Evolutionary conservation across 1,140 invertebrate genomes (phyloP).

Genomic region (Leptinotarsa lineolata): DNA sequence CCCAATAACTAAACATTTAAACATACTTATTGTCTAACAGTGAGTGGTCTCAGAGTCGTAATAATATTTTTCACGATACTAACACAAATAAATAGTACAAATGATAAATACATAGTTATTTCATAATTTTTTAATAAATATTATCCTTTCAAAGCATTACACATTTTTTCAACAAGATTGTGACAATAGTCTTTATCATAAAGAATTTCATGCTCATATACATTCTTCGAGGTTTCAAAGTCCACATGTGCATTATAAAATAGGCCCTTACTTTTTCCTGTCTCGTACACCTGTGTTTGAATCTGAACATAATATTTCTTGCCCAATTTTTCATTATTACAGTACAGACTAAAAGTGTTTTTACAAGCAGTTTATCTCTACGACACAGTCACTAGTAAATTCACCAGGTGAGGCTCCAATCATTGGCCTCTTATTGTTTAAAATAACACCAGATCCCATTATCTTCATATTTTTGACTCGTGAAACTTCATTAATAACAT

Average conservation of each 20-base stretch:
- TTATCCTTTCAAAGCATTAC: slow-evolving; percentile 14
- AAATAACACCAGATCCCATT: slow-evolving; percentile 42
- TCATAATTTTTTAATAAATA: slow-evolving; percentile 20
- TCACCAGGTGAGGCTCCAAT: slow-evolving; percentile 58
- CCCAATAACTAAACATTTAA: no score
- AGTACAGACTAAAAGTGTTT: slow-evolving; percentile 53
- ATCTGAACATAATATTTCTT: slow-evolving; percentile 58
- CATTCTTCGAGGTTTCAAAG: slow-evolving; percentile 43
- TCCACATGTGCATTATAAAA: slow-evolving; percentile 35
- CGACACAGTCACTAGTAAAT: slow-evolving; percentile 55
- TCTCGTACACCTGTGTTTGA: slow-evolving; percentile 58
- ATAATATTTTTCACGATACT: no score
- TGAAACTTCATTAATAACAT: slow-evolving; percentile 36
- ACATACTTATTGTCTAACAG: no score
- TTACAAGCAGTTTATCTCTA: slow-evolving; percentile 58
- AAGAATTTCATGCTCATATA: slow-evolving; percentile 25
- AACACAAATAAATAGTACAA: no score
- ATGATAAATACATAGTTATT: neutral
- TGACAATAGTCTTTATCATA: slow-evolving; percentile 21
- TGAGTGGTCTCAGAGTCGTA: no score
- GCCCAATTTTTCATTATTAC: slow-evolving; percentile 40
- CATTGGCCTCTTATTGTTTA: slow-evolving; percentile 37
- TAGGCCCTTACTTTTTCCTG: slow-evolving; percentile 37
- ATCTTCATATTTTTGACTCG: slow-evolving; percentile 40
- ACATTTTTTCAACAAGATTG: slow-evolving; percentile 8